Evolutionary conservation across 1,140 invertebrate species (phyloP).

Genomic region (Medauroidea extradentata): DNA sequence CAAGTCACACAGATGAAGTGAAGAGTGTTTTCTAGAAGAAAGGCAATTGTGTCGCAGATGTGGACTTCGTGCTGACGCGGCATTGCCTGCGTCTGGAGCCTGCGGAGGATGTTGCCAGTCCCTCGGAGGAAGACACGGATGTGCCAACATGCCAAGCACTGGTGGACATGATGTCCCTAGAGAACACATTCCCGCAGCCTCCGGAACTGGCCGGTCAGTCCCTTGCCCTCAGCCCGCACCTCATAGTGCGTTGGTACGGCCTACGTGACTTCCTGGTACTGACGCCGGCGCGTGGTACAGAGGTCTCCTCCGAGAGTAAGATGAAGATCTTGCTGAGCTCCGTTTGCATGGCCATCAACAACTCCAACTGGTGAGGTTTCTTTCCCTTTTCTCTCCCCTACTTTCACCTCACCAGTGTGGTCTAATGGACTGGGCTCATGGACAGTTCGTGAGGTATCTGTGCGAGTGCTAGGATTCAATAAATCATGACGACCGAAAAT

Average conservation of each 20-base stretch:
- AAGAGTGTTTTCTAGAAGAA: background rate
- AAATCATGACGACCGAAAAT: background rate
- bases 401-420: background rate
- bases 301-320: conserved; percentile 70
- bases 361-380: conserved; percentile 62
- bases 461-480: background rate
- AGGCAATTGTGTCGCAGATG: conserved; percentile 47
- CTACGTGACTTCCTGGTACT: conserved; percentile 79
- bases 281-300: conserved; percentile 51
- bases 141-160: conserved; percentile 44
- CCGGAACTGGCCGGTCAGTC: conserved; percentile 24
- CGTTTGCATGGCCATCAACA: conserved; percentile 74
- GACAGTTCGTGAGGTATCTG: background rate
- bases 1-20: no score
- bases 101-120: conserved; percentile 15
- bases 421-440: background rate
- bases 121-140: conserved; percentile 23
- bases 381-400: background rate
- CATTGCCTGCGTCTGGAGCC: conserved; percentile 28
- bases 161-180: conserved; percentile 55
- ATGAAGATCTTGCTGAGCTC: conserved; percentile 84
- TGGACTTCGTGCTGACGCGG: conserved; percentile 55
- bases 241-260: conserved; percentile 69
- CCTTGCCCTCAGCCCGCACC: conserved; percentile 26
- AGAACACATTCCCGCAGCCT: conserved; percentile 58